Base-by-base conservation (phyloP, 1,140 invertebrate genomes). In the Mactra quadrangularis region DNA sequence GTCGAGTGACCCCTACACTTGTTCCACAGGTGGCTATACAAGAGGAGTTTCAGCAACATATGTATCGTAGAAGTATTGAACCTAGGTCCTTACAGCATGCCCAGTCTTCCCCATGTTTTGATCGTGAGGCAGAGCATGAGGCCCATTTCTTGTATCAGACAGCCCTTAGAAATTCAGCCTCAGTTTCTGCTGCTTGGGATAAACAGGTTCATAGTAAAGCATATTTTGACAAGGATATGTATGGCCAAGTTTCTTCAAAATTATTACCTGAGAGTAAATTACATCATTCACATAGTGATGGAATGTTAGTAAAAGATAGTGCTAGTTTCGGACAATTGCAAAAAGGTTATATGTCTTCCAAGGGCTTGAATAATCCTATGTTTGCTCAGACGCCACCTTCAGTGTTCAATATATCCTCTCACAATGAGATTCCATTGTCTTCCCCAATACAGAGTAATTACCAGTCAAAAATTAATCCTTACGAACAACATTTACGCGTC, bases 31-130 rank as follows among this genome's bases (percentile, higher is more conserved):
- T 85, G 13, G 66, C 60, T 9, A 68, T 70, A 19, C 71, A 29
- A 66, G 76, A 78, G 27, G 76, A 78, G n/a, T 68, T 52, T 25
- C 59, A 66, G n/a, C 60, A 55, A 9, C 59, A 78, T 6, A 33
- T 64, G 33, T 78, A 78, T 22, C 33, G 76, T 15, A 64, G 76
- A 31, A 78, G 62, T 78, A 66, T 78, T 17, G 60, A 78, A 57
- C 76, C 76, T 3, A 38, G 50, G 31, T 47, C 41, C 11, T 19
- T 74, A 29, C 33, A 59, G 11, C 35, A 55, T 35, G 25, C 55
- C 19, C 33, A 59, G 27, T 68, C 41, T 68, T 68, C 52, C 25
- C 71, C 55, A 25, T 19, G 11, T 19, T 25, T 57, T 1, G 29
- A 31, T 25, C 33, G 25, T 15, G 53, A 31, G 59, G 45, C 31